Percentiles rank a stretch among this genome's conserved stretches.
Conservation (phyloP, 2,113 vertebrate species). For the Tylochromis polylepis region DNA sequence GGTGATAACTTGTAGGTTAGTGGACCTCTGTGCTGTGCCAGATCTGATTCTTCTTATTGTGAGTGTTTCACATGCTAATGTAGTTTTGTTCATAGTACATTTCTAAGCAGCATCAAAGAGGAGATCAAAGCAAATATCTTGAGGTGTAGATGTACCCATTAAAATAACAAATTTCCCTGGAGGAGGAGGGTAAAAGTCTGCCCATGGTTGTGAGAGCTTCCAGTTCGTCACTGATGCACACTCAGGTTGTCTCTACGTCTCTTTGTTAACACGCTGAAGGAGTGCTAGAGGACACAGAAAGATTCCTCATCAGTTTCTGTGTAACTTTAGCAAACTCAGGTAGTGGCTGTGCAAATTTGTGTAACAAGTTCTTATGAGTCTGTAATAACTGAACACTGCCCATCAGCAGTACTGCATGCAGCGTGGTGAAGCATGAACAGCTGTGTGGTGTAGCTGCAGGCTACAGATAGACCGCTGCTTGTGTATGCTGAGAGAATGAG, state of each 20-base stretch:
- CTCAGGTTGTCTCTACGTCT: neutral
- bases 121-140: neutral
- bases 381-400: neutral
- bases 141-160: neutral
- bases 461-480: neutral
- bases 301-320: neutral
- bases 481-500: neutral
- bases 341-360: neutral
- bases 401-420: neutral
- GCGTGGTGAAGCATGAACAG: neutral
- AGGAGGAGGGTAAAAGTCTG: neutral
- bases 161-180: neutral
- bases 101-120: neutral
- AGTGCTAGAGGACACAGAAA: neutral
- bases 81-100: neutral
- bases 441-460: neutral
- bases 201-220: neutral
- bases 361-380: neutral
- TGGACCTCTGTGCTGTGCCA: neutral
- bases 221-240: neutral
- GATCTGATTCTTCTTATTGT: neutral
- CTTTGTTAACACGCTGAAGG: neutral
- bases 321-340: neutral
- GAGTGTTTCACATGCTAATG: neutral
- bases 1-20: neutral